These are phyloP conservation scores for Verasper variegatus DNA, from an alignment of 2,113 vertebrate species.

Conservation along the genomic window DNA sequence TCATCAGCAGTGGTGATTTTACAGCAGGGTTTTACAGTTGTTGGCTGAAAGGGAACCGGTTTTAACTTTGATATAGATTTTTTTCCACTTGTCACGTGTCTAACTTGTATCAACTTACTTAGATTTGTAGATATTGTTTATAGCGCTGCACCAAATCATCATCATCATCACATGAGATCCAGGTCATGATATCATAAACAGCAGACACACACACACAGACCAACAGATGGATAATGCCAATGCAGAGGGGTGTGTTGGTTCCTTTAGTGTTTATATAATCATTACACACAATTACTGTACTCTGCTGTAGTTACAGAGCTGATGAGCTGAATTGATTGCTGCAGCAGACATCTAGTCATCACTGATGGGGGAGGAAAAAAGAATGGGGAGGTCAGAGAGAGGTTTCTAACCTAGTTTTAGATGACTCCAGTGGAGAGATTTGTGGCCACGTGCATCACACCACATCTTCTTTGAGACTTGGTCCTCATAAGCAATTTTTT, in stretches of 20 bases:
- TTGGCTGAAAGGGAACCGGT: too few species aligned
- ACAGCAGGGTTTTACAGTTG: too few species aligned
- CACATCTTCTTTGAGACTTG: background rate
- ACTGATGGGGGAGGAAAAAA: constrained; percentile 9
- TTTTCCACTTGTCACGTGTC: too few species aligned
- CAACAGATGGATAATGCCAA: background rate
- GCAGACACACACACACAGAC: too few species aligned
- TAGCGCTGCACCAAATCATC: too few species aligned
- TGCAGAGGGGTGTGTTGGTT: constrained; percentile 21
- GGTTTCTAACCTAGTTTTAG: background rate
- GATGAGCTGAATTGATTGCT: constrained; percentile 39
- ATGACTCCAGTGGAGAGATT: background rate
- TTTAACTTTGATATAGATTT: too few species aligned
- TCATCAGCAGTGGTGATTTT: too few species aligned
- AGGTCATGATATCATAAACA: too few species aligned
- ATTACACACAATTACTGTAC: constrained; percentile 44
- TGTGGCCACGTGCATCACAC: background rate
- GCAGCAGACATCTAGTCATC: constrained; percentile 53
- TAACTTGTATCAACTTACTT: too few species aligned
- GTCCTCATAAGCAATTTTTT: too few species aligned
- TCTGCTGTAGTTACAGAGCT: constrained; percentile 5
- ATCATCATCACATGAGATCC: too few species aligned
- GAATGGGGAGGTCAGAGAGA: background rate
- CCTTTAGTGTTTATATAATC: constrained; percentile 36
- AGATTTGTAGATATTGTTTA: too few species aligned